phyloP scores from a whole-genome alignment of 2,888 invertebrate genomes.

The Stenchaetothrips biformis region DNA sequence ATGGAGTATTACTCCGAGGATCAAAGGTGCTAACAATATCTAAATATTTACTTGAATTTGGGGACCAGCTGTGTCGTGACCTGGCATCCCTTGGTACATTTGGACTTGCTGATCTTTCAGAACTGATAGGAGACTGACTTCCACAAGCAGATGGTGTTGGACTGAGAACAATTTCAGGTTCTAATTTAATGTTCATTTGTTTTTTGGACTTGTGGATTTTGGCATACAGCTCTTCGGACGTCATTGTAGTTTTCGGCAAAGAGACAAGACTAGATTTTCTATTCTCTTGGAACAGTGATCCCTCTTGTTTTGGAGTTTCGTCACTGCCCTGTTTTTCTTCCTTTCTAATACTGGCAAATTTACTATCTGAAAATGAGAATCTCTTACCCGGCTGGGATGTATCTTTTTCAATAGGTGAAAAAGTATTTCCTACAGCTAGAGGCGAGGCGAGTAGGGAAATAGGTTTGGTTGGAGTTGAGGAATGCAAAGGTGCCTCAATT shows the following conservation, averaged over 20 bases:
- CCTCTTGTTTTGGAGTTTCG: background rate
- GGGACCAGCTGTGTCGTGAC: constrained; percentile 62
- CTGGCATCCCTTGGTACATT: constrained; percentile 42
- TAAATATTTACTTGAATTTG: constrained; percentile 42
- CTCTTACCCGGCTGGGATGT: no score
- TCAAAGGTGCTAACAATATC: background rate
- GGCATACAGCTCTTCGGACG: constrained; percentile 71
- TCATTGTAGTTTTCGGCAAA: constrained; percentile 66
- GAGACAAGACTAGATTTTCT: background rate
- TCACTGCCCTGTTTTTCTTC: background rate
- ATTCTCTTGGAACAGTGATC: background rate
- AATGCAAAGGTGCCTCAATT: background rate
- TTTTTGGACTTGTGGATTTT: constrained; percentile 73
- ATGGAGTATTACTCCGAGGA: background rate
- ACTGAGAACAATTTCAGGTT: constrained; percentile 44
- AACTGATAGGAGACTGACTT: constrained; percentile 52
- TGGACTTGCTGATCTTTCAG: constrained; percentile 46
- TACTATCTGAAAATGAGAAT: background rate
- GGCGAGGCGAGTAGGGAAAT: background rate
- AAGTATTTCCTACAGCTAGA: background rate
- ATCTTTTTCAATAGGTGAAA: background rate
- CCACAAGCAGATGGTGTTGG: constrained; percentile 41
- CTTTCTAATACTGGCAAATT: background rate
- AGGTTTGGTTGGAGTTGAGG: background rate
- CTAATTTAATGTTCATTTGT: constrained; percentile 62